These are phyloP conservation scores for Oncorhynchus tshawytscha DNA, from an alignment of 2,113 vertebrate genomes.

Conservation along the genomic window DNA sequence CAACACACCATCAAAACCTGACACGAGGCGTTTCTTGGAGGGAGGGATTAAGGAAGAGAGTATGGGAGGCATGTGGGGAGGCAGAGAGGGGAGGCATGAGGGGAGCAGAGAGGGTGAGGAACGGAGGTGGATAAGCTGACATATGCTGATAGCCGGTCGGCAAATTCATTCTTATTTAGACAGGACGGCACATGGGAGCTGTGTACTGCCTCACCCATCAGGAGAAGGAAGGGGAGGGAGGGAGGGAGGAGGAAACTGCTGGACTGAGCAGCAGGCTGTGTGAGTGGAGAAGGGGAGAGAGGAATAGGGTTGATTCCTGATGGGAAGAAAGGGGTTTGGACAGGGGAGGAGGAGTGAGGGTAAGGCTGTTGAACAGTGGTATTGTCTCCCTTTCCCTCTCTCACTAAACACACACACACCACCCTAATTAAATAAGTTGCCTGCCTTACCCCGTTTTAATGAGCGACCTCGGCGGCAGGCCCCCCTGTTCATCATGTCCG, in stretches of 20 bases:
- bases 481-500: slow-evolving; percentile 3
- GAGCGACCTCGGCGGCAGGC: slow-evolving; percentile 42
- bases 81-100: slow-evolving; percentile 20
- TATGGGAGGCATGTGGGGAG: slow-evolving; percentile 5
- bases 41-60: slow-evolving; percentile 28
- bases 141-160: slow-evolving; percentile 56
- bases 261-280: background rate
- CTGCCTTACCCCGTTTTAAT: background rate
- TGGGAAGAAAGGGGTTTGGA: background rate
- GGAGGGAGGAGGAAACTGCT: slow-evolving; percentile 5
- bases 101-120: slow-evolving; percentile 12
- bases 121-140: slow-evolving; percentile 47
- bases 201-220: slow-evolving; percentile 46
- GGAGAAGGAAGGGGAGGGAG: slow-evolving; percentile 20
- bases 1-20: too few species aligned
- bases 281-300: background rate
- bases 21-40: background rate
- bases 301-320: background rate
- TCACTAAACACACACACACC: slow-evolving; percentile 2
- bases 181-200: slow-evolving; percentile 40
- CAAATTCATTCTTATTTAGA: slow-evolving; percentile 71
- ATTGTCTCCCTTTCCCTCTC: background rate
- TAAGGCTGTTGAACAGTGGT: background rate
- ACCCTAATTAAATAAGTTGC: slow-evolving; percentile 55
- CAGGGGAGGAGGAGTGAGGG: background rate